Evolutionary conservation across 1,140 invertebrate genomes (phyloP).

Genomic region (Drosophila trapezifrons): DNA sequence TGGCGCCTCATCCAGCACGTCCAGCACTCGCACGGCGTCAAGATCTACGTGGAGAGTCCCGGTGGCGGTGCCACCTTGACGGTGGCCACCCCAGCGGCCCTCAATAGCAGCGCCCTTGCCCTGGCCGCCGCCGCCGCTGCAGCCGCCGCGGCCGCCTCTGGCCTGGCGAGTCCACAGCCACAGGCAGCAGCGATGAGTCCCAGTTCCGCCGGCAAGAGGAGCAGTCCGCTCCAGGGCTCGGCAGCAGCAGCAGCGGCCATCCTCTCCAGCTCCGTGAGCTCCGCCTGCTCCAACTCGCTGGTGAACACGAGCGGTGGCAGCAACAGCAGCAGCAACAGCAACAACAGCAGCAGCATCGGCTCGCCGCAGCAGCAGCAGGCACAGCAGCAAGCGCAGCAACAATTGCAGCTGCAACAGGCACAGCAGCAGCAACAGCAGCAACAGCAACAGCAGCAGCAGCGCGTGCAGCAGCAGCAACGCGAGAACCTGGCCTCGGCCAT

Average conservation of each 20-base stretch:
- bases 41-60: slow-evolving; percentile 92
- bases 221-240: slow-evolving; percentile 24
- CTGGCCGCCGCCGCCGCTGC: slow-evolving; percentile 50
- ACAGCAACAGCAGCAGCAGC: slow-evolving; percentile 72
- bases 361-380: slow-evolving; percentile 82
- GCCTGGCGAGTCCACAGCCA: slow-evolving; percentile 26
- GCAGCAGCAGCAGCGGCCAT: slow-evolving; percentile 12
- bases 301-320: slow-evolving; percentile 50
- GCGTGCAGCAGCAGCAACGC: slow-evolving; percentile 84
- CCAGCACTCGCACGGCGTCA: slow-evolving; percentile 96
- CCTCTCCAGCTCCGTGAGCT: slow-evolving; percentile 33
- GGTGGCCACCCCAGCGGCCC: slow-evolving; percentile 68
- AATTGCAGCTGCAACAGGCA: slow-evolving; percentile 53
- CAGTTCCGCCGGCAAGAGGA: slow-evolving; percentile 6
- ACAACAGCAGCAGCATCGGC: slow-evolving; percentile 18
- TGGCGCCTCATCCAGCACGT: slow-evolving; percentile 98
- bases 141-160: slow-evolving; percentile 31
- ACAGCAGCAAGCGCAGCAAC: slow-evolving; percentile 78
- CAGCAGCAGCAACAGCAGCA: slow-evolving; percentile 71
- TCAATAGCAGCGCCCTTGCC: slow-evolving; percentile 53
- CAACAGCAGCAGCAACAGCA: slow-evolving; percentile 25
- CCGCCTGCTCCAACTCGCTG: slow-evolving; percentile 35
- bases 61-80: slow-evolving; percentile 53
- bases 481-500: slow-evolving; percentile 85
- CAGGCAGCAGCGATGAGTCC: slow-evolving; percentile 58